Evolutionary conservation across 2,113 vertebrate species (phyloP).

Genomic region (Ahaetulla prasina): DNA sequence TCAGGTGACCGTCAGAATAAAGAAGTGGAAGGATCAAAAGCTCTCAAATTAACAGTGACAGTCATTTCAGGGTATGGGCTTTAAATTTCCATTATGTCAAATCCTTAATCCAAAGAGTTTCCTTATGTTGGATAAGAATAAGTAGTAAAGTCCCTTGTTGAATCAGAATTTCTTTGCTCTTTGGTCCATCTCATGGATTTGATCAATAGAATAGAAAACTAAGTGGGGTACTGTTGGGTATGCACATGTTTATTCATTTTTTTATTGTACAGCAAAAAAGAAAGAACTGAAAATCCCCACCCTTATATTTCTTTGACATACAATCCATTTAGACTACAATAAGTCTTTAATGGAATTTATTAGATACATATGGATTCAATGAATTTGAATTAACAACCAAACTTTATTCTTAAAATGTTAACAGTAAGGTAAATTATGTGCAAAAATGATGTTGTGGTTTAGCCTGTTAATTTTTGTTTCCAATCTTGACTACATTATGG

Average conservation of each 20-base stretch:
- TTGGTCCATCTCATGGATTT: background rate
- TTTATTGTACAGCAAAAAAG: background rate
- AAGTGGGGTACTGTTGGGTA: background rate
- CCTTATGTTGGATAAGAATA: background rate
- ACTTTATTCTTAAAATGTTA: background rate
- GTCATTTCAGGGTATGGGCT: background rate
- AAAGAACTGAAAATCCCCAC: background rate
- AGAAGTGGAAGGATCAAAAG: background rate
- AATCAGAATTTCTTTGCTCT: background rate
- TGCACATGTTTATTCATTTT: background rate
- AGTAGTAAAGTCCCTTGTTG: background rate
- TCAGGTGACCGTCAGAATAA: background rate
- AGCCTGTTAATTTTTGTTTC: background rate
- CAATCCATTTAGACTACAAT: background rate
- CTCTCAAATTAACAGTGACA: background rate
- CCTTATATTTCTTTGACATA: background rate
- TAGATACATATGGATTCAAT: background rate
- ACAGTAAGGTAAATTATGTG: background rate
- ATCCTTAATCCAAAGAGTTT: background rate
- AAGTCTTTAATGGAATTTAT: background rate
- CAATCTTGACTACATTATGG: background rate
- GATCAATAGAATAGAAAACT: background rate
- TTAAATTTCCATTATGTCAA: background rate
- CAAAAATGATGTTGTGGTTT: background rate
- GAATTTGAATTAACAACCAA: background rate